phyloP scores from a whole-genome alignment of 2,113 vertebrate species.

The Leuciscus idus region DNA sequence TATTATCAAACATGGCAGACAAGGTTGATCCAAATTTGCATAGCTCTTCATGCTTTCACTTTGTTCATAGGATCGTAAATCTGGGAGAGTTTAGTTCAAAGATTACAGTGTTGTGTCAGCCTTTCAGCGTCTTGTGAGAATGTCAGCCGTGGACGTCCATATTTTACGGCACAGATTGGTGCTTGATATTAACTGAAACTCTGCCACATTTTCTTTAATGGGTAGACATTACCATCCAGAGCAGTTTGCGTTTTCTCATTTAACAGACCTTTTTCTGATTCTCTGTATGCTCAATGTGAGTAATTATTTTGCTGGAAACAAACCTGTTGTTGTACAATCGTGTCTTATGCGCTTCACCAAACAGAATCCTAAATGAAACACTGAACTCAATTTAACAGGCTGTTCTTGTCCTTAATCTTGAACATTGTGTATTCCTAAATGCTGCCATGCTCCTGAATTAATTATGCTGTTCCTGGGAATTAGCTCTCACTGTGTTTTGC shows the following conservation, averaged over 20 bases:
- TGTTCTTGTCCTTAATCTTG: slow-evolving; percentile 51
- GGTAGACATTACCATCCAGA: neutral
- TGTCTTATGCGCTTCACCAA: slow-evolving; percentile 17
- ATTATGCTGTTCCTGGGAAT: slow-evolving; percentile 55
- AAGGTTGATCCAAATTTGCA: neutral
- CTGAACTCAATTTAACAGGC: slow-evolving; percentile 49
- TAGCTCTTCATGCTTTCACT: neutral
- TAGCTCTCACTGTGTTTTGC: slow-evolving; percentile 50
- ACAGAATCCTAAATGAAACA: slow-evolving; percentile 47
- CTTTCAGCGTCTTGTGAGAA: neutral
- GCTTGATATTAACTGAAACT: neutral
- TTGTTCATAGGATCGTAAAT: neutral
- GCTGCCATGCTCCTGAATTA: slow-evolving; percentile 58
- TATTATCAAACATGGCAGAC: neutral
- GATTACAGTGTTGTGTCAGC: neutral
- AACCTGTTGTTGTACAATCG: slow-evolving; percentile 34
- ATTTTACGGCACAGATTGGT: neutral
- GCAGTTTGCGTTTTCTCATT: neutral
- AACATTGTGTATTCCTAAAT: slow-evolving; percentile 56
- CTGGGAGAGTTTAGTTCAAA: neutral
- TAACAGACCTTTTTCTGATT: neutral
- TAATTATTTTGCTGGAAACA: slow-evolving; percentile 28
- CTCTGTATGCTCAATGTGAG: neutral
- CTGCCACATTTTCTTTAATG: neutral
- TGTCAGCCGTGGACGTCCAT: neutral